Base-by-base conservation (phyloP, 2,888 invertebrate species). In the Galeopsomyia nigrocyanea region DNA sequence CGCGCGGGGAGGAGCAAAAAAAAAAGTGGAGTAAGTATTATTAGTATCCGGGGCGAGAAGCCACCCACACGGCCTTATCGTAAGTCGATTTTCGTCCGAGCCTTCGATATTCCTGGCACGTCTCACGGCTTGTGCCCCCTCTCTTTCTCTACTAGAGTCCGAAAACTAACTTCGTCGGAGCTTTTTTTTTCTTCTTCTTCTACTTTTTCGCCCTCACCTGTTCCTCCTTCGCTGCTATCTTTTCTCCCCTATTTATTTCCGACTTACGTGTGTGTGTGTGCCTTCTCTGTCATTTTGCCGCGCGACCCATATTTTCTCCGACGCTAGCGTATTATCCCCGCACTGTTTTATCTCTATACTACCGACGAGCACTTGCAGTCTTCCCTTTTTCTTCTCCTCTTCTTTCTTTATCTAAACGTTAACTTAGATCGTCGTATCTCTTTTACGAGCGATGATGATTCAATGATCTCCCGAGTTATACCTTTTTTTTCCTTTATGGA, bases 91-190 rank as follows among this genome's bases (percentile, higher is more conserved):
- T 71, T 67, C 77, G 73, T 74, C 46, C 61, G 74, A 77, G 73
- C 74, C 73, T 79, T 79, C 77, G 71, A 77, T 80, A 81, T 80
- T 79, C 80, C 75, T 57, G 70, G 64, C 76, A 76, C 78, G 77
- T 75, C 77, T 47, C n/a, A n/a, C 51, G 16, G 26, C 51, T 39
- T n/a, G n/a, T 13, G 3, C 31, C 31, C 50, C 19, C 16, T 49
- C 14, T 61, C 14, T 1, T 31, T 46, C 21, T 55, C 6, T 31
- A 21, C 26, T 5, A 3, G 3, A 39, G 39, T 39, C 39, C 39
- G 39, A 39, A 39, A 39, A 39, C 39, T 39, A 39, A 39, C 39
- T 26, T n/a, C 50, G 9, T 49, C 47, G 17, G 39, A 39, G 16
- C 39, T 55, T n/a, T 51, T 17, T 60, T 14, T 21, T 26, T 1